These are phyloP conservation scores for Turdus rufiventris DNA, from an alignment of 2,113 vertebrate species.

Conservation along the genomic window DNA sequence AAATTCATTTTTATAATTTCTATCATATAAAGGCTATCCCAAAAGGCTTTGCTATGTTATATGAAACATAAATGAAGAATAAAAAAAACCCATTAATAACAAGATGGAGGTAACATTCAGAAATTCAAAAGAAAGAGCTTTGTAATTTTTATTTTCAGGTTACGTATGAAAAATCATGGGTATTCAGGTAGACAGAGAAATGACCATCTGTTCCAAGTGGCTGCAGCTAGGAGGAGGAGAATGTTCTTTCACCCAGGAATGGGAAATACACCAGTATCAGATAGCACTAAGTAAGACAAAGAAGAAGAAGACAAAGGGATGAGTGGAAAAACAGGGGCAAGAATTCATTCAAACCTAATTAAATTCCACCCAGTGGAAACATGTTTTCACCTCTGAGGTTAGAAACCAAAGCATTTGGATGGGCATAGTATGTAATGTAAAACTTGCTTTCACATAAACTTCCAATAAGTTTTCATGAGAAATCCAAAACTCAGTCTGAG, in stretches of 20 bases:
- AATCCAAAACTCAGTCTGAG: not conserved
- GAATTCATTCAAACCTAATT: not conserved
- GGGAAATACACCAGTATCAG: not conserved
- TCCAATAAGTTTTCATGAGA: not conserved
- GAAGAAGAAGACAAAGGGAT: not conserved
- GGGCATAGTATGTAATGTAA: not conserved
- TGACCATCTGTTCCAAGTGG: not conserved
- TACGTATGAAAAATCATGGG: not conserved
- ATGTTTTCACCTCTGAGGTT: not conserved
- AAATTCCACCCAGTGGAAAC: not conserved
- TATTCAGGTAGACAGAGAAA: not conserved
- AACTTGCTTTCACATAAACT: not conserved
- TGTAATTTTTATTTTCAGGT: not conserved
- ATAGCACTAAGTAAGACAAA: not conserved
- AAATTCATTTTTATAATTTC: not conserved
- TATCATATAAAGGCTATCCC: not conserved
- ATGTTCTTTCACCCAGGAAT: not conserved
- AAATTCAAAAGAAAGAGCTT: not conserved
- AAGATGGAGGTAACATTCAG: not conserved
- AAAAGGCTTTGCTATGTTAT: not conserved
- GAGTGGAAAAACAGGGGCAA: not conserved
- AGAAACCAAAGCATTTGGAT: not conserved
- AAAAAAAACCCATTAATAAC: not conserved
- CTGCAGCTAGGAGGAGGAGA: not conserved
- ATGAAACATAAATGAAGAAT: not conserved